These are phyloP conservation scores for Agrotis segetum DNA, from an alignment of 2,888 invertebrate genomes.

Conservation along the genomic window DNA sequence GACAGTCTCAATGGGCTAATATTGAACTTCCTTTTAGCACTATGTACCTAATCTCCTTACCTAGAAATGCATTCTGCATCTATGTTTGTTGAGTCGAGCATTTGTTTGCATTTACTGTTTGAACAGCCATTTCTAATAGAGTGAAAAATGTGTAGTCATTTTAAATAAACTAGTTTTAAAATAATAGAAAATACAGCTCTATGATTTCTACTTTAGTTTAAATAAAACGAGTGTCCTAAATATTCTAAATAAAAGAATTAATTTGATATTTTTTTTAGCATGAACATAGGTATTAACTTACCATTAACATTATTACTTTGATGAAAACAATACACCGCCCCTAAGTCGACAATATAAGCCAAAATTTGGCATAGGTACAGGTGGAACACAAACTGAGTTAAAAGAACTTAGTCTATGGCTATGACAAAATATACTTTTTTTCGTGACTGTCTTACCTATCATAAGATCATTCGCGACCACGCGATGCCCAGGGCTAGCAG, in stretches of 20 bases:
- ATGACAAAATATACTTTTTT: no score
- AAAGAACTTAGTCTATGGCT: no score
- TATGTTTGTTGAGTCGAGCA: conserved; percentile 25
- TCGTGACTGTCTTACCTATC: no score
- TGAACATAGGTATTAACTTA: neutral
- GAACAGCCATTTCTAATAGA: conserved; percentile 16
- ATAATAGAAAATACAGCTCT: neutral
- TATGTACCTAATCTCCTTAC: conserved; percentile 30
- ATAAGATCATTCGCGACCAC: neutral
- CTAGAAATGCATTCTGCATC: conserved; percentile 33
- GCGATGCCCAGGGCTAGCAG: no score
- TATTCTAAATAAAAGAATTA: neutral
- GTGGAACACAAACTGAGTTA: no score
- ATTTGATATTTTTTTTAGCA: neutral
- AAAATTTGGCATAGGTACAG: no score
- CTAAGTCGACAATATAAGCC: no score
- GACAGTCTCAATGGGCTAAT: conserved; percentile 35
- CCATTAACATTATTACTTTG: no score
- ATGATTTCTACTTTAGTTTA: neutral
- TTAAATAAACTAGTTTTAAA: conserved; percentile 15
- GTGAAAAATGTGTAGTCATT: neutral
- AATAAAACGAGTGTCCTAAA: neutral
- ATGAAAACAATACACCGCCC: no score
- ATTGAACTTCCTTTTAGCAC: conserved; percentile 40
- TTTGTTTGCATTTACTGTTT: conserved; percentile 35